Base-by-base conservation (phyloP, 2,888 invertebrate species). In the Sesamia inferens region DNA sequence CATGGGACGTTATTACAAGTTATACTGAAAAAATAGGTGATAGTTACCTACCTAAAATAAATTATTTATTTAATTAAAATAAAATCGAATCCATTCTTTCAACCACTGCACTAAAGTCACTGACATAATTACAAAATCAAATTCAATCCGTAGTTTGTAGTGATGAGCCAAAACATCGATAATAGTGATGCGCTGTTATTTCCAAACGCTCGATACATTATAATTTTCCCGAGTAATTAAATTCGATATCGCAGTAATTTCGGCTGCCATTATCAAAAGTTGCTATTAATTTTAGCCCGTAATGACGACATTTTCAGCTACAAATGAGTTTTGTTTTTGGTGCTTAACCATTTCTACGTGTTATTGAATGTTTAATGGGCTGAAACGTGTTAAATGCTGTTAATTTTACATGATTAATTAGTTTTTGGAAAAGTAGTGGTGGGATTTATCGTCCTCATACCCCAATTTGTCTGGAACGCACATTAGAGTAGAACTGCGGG, bases 201-300 rank as follows among this genome's bases (percentile, higher is more conserved):
- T 58, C 74, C 54, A 80, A 81, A 75, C 61, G 79, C 39, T 79
- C 63, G 73, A 72, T 74, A 70, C 67, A 83, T 73, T 74, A 76
- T 80, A 73, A 83, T 82, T 78, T 84, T 71, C 68, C 58, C 69
- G 73, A 78, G 83, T 88, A 88, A 90, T 90, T 90, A 90, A 90
- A 88, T 88, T 87, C 79, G 86, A 89, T 89, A 89, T 87, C 82
- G 82, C 69, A 62, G 82, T 85, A 86, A 85, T 86, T 83, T 78
- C 79, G 72, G 70, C 71, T 78, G 78, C 84, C 86, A 74, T 78
- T 84, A 83, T 57, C 58, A 67, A 69, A 81, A 69, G 48, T 83
- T 78, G 68, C 68, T 68, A 69, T 82, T 84, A 80, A 81, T 81
- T 74, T 67, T 59, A 74, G 70, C 71, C 42, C 24, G 24, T 71